phyloP scores from a whole-genome alignment of 2,888 invertebrate species.

The Morinoia aosen region DNA sequence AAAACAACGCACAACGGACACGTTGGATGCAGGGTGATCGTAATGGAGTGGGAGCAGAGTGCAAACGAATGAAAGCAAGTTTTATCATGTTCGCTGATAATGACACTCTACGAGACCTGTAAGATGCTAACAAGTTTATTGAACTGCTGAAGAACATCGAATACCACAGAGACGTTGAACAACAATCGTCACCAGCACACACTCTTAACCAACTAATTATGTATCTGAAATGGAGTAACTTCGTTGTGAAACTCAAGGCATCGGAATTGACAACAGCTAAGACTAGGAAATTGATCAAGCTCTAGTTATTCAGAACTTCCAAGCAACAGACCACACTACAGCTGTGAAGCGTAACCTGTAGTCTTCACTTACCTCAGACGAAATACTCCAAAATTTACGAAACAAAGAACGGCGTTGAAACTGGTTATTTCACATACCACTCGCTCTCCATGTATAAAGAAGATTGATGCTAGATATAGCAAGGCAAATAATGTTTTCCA shows the following conservation, averaged over 20 bases:
- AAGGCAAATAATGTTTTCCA: not conserved
- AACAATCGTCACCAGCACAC: not conserved
- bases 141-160: not conserved
- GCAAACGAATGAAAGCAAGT: not conserved
- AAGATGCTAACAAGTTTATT: not conserved
- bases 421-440: not conserved
- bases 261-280: no score
- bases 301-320: no score
- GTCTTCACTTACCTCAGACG: no score
- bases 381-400: no score
- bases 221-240: no score
- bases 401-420: not conserved
- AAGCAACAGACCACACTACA: no score
- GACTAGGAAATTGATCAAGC: no score
- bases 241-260: no score
- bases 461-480: not conserved
- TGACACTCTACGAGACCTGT: not conserved
- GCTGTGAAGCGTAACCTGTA: no score
- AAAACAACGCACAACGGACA: not conserved
- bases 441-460: not conserved
- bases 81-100: not conserved
- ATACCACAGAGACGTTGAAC: not conserved
- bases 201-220: not conserved
- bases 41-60: not conserved
- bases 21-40: not conserved